phyloP scores from a whole-genome alignment of 2,888 invertebrate genomes.

The Amphipyra tragopoginis region DNA sequence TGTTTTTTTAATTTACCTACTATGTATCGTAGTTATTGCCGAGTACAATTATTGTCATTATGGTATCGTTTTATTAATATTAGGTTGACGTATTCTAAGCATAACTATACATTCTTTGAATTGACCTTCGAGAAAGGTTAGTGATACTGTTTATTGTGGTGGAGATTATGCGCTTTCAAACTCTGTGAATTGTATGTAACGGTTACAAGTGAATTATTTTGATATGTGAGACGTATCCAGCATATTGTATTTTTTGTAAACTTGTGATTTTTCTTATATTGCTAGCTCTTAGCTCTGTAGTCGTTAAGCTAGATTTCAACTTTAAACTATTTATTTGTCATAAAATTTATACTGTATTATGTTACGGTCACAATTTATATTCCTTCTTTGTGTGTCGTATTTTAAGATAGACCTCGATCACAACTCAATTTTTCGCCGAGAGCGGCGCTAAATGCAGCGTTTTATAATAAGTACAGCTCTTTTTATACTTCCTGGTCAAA shows the following conservation, averaged over 20 bases:
- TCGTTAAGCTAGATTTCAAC: slow-evolving; percentile 85
- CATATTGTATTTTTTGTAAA: slow-evolving; percentile 72
- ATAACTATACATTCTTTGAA: slow-evolving; percentile 89
- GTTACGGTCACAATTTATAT: slow-evolving; percentile 79
- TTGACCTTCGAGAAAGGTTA: slow-evolving; percentile 90
- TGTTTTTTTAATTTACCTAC: slow-evolving; percentile 73
- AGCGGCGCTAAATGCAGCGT: slow-evolving; percentile 52
- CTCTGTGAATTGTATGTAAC: slow-evolving; percentile 77
- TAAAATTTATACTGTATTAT: slow-evolving; percentile 67
- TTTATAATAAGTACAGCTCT: slow-evolving; percentile 52
- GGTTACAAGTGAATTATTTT: slow-evolving; percentile 76
- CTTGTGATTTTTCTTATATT: slow-evolving; percentile 87
- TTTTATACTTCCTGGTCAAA: slow-evolving; percentile 42
- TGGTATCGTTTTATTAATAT: slow-evolving; percentile 78
- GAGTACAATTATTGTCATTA: slow-evolving; percentile 84
- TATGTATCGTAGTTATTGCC: slow-evolving; percentile 79
- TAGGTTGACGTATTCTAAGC: slow-evolving; percentile 87
- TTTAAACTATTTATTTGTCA: slow-evolving; percentile 81
- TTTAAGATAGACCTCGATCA: slow-evolving; percentile 43
- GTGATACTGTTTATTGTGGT: slow-evolving; percentile 87
- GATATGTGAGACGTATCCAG: slow-evolving; percentile 79
- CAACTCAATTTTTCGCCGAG: slow-evolving; percentile 25
- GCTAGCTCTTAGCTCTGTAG: slow-evolving; percentile 85
- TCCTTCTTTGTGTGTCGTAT: slow-evolving; percentile 52
- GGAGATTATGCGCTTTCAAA: slow-evolving; percentile 79